A percentile compares a stretch with the other conserved stretches of the same genome.
Evolutionary conservation across 2,797 vertebrate genomes (phyloP).

Genomic region (Antrozous pallidus): DNA sequence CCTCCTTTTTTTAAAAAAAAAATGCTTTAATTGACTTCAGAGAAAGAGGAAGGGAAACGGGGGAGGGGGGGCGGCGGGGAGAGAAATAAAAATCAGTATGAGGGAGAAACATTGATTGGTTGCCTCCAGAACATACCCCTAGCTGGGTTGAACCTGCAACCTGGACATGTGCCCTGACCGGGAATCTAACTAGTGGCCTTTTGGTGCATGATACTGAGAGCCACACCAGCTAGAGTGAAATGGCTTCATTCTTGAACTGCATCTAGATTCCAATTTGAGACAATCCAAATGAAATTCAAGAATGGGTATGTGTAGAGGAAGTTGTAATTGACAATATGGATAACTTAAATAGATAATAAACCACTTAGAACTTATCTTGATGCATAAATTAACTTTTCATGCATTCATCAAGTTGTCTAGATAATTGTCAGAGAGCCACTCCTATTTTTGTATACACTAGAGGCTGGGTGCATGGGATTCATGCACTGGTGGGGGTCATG

Average conservation of each 20-base stretch:
- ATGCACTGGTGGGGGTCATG: too few species aligned
- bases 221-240: neutral
- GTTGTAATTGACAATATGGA: neutral
- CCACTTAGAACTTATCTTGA: neutral
- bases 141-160: neutral
- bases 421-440: neutral
- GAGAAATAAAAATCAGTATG: neutral
- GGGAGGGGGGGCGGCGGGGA: neutral
- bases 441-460: neutral
- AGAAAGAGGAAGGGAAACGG: neutral
- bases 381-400: constrained; percentile 23
- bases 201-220: neutral
- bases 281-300: neutral
- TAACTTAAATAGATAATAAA: neutral
- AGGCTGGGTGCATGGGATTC: too few species aligned
- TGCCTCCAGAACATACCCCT: neutral
- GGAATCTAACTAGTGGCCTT: neutral
- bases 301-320: neutral
- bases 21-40: neutral
- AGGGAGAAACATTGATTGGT: neutral
- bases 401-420: neutral
- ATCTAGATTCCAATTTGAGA: neutral
- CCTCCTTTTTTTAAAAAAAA: neutral
- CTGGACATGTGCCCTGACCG: neutral
- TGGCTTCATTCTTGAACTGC: neutral